Conservation (phyloP, 2,113 vertebrate genomes). For the Ploceus nigricollis region DNA sequence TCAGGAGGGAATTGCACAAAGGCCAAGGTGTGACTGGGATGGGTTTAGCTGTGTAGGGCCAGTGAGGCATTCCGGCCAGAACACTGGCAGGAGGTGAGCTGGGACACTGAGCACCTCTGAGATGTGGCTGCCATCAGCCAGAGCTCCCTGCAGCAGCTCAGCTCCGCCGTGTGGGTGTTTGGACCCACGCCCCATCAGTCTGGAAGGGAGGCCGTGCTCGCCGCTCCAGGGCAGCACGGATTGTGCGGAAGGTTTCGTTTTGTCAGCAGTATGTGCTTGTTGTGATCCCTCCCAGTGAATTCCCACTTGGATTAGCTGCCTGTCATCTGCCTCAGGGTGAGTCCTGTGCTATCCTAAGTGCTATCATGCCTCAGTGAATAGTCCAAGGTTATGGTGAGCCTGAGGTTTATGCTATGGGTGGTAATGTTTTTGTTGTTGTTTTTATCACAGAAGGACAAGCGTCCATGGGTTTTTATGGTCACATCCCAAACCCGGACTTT, state of each 20-base stretch:
- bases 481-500: neutral
- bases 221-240: neutral
- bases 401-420: neutral
- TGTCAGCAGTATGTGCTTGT: neutral
- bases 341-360: neutral
- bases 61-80: neutral
- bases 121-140: neutral
- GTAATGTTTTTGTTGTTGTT: neutral
- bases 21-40: neutral
- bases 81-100: neutral
- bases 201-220: neutral
- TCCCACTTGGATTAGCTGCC: neutral
- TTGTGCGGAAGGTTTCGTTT: neutral
- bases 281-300: neutral
- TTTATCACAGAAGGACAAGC: neutral
- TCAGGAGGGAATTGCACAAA: neutral
- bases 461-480: neutral
- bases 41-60: neutral
- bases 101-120: neutral
- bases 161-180: accelerated
- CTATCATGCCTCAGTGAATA: neutral
- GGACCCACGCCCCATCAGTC: accelerated
- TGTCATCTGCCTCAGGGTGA: neutral
- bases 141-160: neutral
- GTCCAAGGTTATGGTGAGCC: neutral